Base-by-base conservation (phyloP, 2,888 invertebrate genomes). In the Mimumesa dahlbomi region DNA sequence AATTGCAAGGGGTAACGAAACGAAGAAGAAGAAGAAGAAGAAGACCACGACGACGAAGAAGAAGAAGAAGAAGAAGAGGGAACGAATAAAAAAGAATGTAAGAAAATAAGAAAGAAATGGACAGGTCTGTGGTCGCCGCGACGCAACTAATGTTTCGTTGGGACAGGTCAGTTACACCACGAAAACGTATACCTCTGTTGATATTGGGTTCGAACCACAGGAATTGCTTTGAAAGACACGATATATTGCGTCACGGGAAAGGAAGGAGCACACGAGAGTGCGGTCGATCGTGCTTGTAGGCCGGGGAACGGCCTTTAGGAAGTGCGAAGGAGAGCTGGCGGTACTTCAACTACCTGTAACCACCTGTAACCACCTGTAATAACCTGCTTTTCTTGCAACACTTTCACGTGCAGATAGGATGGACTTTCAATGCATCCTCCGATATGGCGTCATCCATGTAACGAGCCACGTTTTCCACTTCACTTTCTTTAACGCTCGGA, bases 151-250 rank as follows among this genome's bases (percentile, higher is more conserved):
- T 77, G 79, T 82, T 82, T 80, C 76, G 49, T 64, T 71, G 73
- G 59, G 82, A 64, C 82, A 82, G 85, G 84, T 85, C 84, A 85
- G 84, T 85, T 85, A 79, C 79, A 81, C 79, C 82, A 81, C 82
- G 78, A 84, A 84, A 83, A 80, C 78, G 68, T 79, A 79, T 71
- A 75, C 77, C 71, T 36, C 45, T 43, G 53, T 65, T 71, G 78
- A 79, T 79, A 81, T 75, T 68, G 73, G 75, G 57, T 58, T 42
- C 70, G 75, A 67, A 85, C 84, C 84, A 59, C 84, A 84, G 79
- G 84, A 85, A 85, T 85, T 78, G 69, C 63, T 63, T 77, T 56
- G 69, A 82, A 72, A 75, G 72, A 63, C 64, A 40, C 75, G 69
- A 57, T 34, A 36, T 42, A 69, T 74, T 81, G 79, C 76, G 71